A percentile compares a stretch with the other conserved stretches of the same genome.
phyloP scores from a whole-genome alignment of 2,888 invertebrate species.

The Scrobipalpa costella region DNA sequence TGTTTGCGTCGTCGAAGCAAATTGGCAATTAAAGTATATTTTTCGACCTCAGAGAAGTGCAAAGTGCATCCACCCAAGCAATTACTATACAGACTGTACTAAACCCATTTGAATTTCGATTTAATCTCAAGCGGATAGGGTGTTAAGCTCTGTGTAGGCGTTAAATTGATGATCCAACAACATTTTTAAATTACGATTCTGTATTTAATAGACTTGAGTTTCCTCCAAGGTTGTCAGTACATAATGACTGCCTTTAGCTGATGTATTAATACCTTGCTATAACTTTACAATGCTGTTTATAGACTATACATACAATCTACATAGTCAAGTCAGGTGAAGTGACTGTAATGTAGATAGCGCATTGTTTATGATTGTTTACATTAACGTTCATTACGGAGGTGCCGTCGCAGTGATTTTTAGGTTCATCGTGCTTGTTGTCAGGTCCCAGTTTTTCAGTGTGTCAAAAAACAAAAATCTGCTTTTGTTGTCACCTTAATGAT shows the following conservation, averaged over 20 bases:
- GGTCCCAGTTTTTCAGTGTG: too few species aligned
- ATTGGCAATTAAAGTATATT: neutral
- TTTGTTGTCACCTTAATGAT: too few species aligned
- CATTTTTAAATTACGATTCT: slow-evolving; percentile 1
- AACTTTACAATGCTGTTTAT: neutral
- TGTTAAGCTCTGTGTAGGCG: neutral
- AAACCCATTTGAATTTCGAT: neutral
- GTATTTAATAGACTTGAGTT: neutral
- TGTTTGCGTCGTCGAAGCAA: neutral
- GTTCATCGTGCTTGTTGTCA: neutral
- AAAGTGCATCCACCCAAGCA: slow-evolving; percentile 3
- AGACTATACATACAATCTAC: neutral
- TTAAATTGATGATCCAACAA: neutral
- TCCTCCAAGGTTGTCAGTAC: slow-evolving; percentile 9
- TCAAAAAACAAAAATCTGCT: too few species aligned
- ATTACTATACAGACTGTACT: neutral
- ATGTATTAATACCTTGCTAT: neutral
- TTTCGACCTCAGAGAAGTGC: neutral
- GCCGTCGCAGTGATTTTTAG: slow-evolving; percentile 2
- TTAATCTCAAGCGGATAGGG: neutral
- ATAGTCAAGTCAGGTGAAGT: neutral
- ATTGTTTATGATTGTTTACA: slow-evolving; percentile 16
- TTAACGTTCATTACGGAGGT: neutral
- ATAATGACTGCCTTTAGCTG: slow-evolving; percentile 10
- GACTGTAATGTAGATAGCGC: neutral